Evolutionary conservation across 1,140 invertebrate species (phyloP).

Genomic region (Calliopsis andreniformis): DNA sequence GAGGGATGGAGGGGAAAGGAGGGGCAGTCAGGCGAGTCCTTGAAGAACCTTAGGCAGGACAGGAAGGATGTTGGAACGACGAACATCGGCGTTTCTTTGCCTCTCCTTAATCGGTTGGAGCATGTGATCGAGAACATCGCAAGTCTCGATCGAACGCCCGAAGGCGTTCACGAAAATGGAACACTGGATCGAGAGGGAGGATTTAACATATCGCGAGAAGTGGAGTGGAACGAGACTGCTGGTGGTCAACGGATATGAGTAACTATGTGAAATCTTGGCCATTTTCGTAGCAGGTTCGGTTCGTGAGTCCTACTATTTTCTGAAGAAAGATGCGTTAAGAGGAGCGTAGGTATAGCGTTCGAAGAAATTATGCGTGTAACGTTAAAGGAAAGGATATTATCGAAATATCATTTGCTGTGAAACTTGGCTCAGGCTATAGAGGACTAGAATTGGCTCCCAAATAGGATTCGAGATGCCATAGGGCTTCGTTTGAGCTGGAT

Average conservation of each 20-base stretch:
- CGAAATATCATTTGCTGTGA: neutral
- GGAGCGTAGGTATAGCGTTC: too few species aligned
- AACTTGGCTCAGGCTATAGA: neutral
- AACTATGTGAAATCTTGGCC: too few species aligned
- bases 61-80: neutral
- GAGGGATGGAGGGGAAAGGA: neutral
- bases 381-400: too few species aligned
- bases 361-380: too few species aligned
- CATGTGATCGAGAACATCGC: neutral
- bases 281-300: too few species aligned
- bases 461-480: neutral
- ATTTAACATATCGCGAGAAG: neutral
- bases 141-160: neutral
- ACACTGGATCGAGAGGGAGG: neutral
- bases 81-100: neutral
- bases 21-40: neutral
- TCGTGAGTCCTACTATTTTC: too few species aligned
- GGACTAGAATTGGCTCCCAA: neutral
- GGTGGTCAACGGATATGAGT: too few species aligned
- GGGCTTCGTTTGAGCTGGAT: neutral
- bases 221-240: neutral
- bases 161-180: neutral
- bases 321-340: too few species aligned
- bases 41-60: slow-evolving; percentile 10
- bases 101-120: neutral